Base-by-base conservation (phyloP, 2,113 vertebrate genomes). In the Macrotus californicus region DNA sequence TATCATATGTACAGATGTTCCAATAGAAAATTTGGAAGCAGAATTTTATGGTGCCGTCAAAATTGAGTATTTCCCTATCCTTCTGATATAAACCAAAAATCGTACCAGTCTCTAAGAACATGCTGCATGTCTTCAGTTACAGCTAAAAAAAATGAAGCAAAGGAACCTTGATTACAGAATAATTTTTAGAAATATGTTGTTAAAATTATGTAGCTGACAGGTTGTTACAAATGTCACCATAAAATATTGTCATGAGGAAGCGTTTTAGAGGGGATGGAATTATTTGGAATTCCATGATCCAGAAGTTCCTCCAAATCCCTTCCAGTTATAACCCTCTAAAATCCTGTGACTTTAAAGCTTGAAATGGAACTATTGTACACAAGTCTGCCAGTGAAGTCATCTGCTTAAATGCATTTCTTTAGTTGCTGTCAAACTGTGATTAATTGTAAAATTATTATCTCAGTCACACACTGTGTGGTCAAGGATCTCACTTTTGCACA, bases 51-150 rank as follows among this genome's bases (percentile, higher is more conserved):
- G 5, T 83, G 80, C 16, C 31, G 83, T 84, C 43, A 85, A 87
- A 87, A 93, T 36, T 52, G 41, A 87, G 34, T 59, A 81, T 90
- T 95, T 75, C 18, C 22, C 16, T 84, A 69, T 73, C 34, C 26
- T 43, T 85, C 66, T 73, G 69, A 39, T 34, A 7, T 34, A 70
- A 91, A 86, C 13, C 34, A 88, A 94, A 94, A 95, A 86, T 91
- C 41, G 67, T 22, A 67, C 15, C 26, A 24, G 87, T 70, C 43
- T 43, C 70, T 66, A 84, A 90, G 24, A 93, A 54, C 43, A 12
- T 79, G 88, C 16, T 43, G 15, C 29, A 18, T 77, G 8, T 66
- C 82, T 96, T 76, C 11, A 50, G n/a, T 70, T 79, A 93, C 39
- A 93, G 34, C 31, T 93, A 79, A 83, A 69, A 69, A 54, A n/a